These are phyloP conservation scores for Lasioglossum baleicum DNA, from an alignment of 1,140 invertebrate genomes.

Conservation along the genomic window DNA sequence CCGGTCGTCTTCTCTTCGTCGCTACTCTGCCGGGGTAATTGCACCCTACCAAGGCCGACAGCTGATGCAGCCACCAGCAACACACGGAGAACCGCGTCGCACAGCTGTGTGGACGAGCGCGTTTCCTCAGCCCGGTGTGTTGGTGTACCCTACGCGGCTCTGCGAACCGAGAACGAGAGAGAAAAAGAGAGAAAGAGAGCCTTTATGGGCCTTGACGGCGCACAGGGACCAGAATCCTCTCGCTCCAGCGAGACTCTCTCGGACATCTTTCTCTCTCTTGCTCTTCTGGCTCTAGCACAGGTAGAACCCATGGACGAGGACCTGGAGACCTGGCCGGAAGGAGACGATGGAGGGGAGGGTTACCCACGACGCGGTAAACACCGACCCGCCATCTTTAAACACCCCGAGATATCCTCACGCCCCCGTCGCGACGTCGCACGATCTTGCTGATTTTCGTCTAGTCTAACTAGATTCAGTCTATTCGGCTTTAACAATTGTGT, in stretches of 20 bases:
- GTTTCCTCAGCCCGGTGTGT: not conserved
- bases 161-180: not conserved
- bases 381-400: slow-evolving; percentile 63
- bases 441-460: too few relatives aligned
- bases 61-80: slow-evolving; percentile 76
- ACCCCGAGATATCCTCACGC: slow-evolving; percentile 40
- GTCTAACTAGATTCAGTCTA: too few relatives aligned
- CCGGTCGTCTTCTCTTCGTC: slow-evolving; percentile 63
- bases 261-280: not conserved
- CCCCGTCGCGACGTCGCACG: not conserved
- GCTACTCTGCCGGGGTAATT: slow-evolving; percentile 77
- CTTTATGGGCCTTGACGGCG: slow-evolving; percentile 5
- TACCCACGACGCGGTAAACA: slow-evolving; percentile 55
- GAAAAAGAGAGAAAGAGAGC: slow-evolving; percentile 21
- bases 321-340: slow-evolving; percentile 20
- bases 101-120: slow-evolving; percentile 66
- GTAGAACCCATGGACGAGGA: slow-evolving; percentile 32
- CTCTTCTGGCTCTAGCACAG: slow-evolving; percentile 46
- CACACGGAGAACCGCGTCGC: slow-evolving; percentile 41
- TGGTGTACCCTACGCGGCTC: not conserved
- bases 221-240: slow-evolving; percentile 23
- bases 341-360: slow-evolving; percentile 24
- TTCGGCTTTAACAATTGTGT: too few relatives aligned
- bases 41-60: slow-evolving; percentile 80
- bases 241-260: not conserved